Percentiles rank a stretch among this genome's conserved stretches.
Evolutionary conservation across 2,797 vertebrate genomes (phyloP).

Genomic region (Esox masquinongy): DNA sequence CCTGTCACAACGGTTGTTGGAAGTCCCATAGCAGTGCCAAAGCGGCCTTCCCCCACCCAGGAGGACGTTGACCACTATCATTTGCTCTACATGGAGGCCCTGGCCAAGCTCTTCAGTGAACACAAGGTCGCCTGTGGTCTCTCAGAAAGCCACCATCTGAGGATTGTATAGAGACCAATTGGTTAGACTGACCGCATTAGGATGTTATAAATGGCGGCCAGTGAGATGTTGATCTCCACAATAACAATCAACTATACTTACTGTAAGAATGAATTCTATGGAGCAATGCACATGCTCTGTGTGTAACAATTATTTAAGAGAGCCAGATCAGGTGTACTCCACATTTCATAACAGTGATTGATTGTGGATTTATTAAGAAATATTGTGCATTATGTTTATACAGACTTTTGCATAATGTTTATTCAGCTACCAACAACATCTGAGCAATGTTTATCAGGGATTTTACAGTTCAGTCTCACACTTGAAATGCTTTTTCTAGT

Average conservation of each 20-base stretch:
- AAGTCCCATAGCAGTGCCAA: neutral
- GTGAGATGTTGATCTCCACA: neutral
- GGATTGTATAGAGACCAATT: neutral
- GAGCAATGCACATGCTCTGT: neutral
- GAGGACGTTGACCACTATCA: neutral
- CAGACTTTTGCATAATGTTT: too few species aligned
- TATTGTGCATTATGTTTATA: neutral
- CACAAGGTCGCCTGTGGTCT: neutral
- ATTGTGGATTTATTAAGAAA: neutral
- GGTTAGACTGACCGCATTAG: neutral
- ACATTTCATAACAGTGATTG: neutral
- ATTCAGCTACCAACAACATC: too few species aligned
- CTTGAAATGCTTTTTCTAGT: too few species aligned
- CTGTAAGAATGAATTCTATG: neutral
- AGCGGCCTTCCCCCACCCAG: neutral
- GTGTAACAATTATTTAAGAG: neutral
- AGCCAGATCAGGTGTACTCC: neutral
- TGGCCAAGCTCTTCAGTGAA: neutral
- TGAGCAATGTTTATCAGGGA: too few species aligned
- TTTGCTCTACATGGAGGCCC: neutral
- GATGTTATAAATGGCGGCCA: neutral
- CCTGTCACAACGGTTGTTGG: conserved; percentile 82
- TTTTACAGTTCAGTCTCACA: too few species aligned
- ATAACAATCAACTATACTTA: neutral
- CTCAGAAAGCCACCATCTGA: neutral